phyloP scores from a whole-genome alignment of 2,888 invertebrate species.

The Smittia sp. region DNA sequence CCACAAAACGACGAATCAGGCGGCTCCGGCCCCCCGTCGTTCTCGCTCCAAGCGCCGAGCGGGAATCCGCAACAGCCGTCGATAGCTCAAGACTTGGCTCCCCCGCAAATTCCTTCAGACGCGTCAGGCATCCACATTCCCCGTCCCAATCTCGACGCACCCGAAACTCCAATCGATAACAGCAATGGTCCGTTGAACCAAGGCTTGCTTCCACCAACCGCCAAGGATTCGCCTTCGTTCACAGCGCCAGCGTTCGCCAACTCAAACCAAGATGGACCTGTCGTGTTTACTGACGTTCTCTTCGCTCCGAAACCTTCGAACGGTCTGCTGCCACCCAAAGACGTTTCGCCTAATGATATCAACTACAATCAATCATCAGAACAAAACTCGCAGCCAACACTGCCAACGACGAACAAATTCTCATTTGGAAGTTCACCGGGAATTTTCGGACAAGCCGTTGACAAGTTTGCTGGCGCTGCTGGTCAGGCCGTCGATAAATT shows the following conservation, averaged over 20 bases:
- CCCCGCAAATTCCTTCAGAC: background rate
- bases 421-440: background rate
- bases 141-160: slow-evolving; percentile 1
- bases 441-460: slow-evolving; percentile 4
- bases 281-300: slow-evolving; percentile 28
- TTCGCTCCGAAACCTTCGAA: slow-evolving; percentile 31
- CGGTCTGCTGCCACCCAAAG: slow-evolving; percentile 31
- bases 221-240: too few species aligned
- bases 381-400: background rate
- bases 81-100: background rate
- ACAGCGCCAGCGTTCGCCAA: background rate
- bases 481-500: background rate
- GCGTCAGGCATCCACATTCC: background rate
- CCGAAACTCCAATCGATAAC: slow-evolving; percentile 15
- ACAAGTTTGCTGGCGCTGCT: background rate
- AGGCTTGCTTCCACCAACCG: slow-evolving; percentile 25
- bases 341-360: background rate
- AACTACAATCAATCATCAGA: background rate
- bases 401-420: background rate
- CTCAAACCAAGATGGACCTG: background rate
- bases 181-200: background rate
- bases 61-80: background rate
- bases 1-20: background rate
- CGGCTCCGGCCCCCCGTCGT: background rate
- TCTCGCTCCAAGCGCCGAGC: background rate